Base-by-base conservation (phyloP, 2,797 vertebrate species). In the Amblyopsis hoosieri region DNA sequence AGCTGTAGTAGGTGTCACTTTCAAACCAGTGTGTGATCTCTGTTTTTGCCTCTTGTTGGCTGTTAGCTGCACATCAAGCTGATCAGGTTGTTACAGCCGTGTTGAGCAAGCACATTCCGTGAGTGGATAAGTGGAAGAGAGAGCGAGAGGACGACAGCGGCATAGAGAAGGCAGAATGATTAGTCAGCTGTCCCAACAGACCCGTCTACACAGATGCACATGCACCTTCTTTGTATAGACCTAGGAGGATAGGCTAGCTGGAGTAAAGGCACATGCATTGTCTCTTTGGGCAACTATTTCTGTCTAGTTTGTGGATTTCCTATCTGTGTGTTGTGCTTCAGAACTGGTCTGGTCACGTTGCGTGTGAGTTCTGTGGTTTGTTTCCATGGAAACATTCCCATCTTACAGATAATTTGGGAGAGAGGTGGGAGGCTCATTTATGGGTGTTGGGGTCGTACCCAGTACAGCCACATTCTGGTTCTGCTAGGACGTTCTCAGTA, bases 21-120 rank as follows among this genome's bases (percentile, higher is more conserved):
- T 54, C 5, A 54, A 29, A 14, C 50, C 8, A 15, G 4, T 17
- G 14, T 7, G 17, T 0, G 23, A 29, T 29, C 23, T 29, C 23
- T 29, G 23, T 29, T 29, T 37, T 8, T 37, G 33, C 33, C 33
- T 37, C 33, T 6, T 75, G 73, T 74, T 74, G 68, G 64, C 75
- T 45, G 54, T 78, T 69, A 71, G 66, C 67, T 83, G 23, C 54
- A 23, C 45, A 42, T 63, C 57, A 60, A 68, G 71, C 67, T 62
- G 61, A 75, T 37, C 58, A 0, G 45, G 62, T 13, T 2, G 66
- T 45, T 50, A 49, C 57, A 19, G 62, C 8, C 42, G 15, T 64
- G 67, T 76, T 79, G 76, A 79, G 69, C 19, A 10, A 63, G 56
- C 73, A 51, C 76, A 84, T 85, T 82, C 81, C 72, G 2, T 10